These are phyloP conservation scores for Enteromius paludinosus DNA, from an alignment of 2,797 vertebrate genomes.

Conservation along the genomic window DNA sequence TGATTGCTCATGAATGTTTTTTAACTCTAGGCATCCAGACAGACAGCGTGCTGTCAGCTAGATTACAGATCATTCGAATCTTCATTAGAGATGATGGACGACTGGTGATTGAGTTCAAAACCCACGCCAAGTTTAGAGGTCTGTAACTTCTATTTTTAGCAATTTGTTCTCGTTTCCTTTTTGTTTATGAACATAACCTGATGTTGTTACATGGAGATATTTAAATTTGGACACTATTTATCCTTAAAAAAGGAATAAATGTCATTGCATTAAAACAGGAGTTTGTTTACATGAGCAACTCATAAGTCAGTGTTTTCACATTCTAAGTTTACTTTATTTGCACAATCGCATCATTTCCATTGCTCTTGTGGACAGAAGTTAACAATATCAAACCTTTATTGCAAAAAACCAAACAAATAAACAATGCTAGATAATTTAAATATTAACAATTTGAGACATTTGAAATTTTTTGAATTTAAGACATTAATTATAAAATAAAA, in stretches of 20 bases:
- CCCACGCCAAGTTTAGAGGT: slow-evolving; percentile 98
- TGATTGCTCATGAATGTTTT: not conserved
- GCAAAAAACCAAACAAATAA: not conserved
- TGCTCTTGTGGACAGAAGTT: not conserved
- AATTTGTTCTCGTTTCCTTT: not conserved
- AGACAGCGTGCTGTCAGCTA: slow-evolving; percentile 93
- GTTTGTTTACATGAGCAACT: not conserved
- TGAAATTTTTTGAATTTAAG: not conserved
- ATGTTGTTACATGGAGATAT: not conserved
- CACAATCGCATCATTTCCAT: not conserved
- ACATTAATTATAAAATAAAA: not conserved
- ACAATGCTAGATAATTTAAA: not conserved
- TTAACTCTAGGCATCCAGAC: slow-evolving; percentile 91
- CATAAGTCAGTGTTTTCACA: too few species aligned
- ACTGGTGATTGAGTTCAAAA: slow-evolving; percentile 98
- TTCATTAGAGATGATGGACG: slow-evolving; percentile 95
- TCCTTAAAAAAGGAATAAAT: not conserved
- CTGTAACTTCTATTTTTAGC: not conserved
- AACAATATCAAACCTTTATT: not conserved
- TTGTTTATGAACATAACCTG: not conserved
- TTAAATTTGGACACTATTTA: not conserved
- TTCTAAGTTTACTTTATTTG: not conserved
- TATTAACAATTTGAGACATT: not conserved
- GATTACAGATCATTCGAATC: slow-evolving; percentile 96
- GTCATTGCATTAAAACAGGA: not conserved